Evolutionary conservation across 1,140 invertebrate species (phyloP), one percentile per base, ranked within the genome.

Genomic region (Radopholus similis): DNA sequence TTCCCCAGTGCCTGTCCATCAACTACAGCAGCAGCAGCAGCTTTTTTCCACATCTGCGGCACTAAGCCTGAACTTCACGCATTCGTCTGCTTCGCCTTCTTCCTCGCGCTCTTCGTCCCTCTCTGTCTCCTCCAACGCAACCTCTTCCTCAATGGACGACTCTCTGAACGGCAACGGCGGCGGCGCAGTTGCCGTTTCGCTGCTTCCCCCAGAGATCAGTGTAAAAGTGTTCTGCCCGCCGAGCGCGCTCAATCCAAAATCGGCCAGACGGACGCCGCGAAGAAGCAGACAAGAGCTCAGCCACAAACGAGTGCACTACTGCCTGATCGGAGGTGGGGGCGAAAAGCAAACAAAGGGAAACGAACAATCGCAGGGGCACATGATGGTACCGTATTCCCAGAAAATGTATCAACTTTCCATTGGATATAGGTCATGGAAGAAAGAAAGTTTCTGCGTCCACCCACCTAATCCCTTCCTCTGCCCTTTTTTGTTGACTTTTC

Each of bases 141-240:
- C 32, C n/a, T n/a, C 54, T 26, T n/a, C 66, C 26, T 18, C n/a
- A n/a, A n/a, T n/a, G 30, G 15, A 28, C 38, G 4, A 49, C 64
- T 4, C 28, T 26, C 30, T 69, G 18, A n/a, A 69, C 26, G 13
- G n/a, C 37, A 8, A 4, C 23, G 11, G 53, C 47, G 34, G 23
- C 30, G 35, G 34, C n/a, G n/a, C n/a, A n/a, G n/a, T n/a, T 57
- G 9, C 42, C 15, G 42, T 23, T 23, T 49, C 60, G 11, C 38
- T 73, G n/a, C 59, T 72, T 26, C 70, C 70, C 28, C 62, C 70
- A 15, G 70, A 73, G 26, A 57, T 72, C 51, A 37, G 54, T 62
- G 56, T 53, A n/a, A 72, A 72, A 58, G 74, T 76, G n/a, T 76
- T 68, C 38, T 75, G 55, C 35, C 74, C 74, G 30, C 74, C 74